Base-by-base conservation (phyloP, 2,888 invertebrate genomes). In the Halocaridina rubra region DNA sequence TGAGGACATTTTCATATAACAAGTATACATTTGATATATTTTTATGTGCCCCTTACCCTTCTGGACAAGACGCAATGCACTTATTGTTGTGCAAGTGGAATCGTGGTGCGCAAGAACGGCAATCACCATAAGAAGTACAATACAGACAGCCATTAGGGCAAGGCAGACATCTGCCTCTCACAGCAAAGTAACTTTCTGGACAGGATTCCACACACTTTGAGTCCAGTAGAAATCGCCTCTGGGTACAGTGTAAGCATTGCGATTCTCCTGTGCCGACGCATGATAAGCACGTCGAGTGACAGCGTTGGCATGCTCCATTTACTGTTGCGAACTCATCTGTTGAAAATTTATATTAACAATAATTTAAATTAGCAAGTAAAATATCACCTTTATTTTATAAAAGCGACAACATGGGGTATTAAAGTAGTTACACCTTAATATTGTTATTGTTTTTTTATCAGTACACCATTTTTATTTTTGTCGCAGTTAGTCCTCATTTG, bases 131-230 rank as follows among this genome's bases (percentile, higher is more conserved):
- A 86, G 94, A 94, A 90, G 94, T 94, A 90, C 95, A 95, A 0
- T 94, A 93, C 81, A 93, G 92, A 89, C 95, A 95, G 7, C 93
- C 92, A 0, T 92, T 90, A 88, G 95, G 93, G 88, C 95, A 95
- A 0, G 92, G 91, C 89, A 93, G 93, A 90, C 95, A 95, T 4
- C 93, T 93, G 24, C 85, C 87, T 30, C 79, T 74, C 39, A 53
- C 27, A 10, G 64, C 76, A 91, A 95, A 97, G 91, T 95, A 96
- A 59, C 96, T 96, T 91, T 95, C 95, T 0, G 96, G 96, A 91
- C 97, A 97, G 89, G 95, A 95, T 0, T 95, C 95, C 89, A 95
- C 94, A 46, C 86, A 86, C 24, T 72, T 13, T 46, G 86, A 81
- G 30, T 77, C 59, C 19, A 80, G 27, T 29, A 86, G 57, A 29